Conservation (phyloP, 1,140 invertebrate genomes). For the Microplitis mediator region DNA sequence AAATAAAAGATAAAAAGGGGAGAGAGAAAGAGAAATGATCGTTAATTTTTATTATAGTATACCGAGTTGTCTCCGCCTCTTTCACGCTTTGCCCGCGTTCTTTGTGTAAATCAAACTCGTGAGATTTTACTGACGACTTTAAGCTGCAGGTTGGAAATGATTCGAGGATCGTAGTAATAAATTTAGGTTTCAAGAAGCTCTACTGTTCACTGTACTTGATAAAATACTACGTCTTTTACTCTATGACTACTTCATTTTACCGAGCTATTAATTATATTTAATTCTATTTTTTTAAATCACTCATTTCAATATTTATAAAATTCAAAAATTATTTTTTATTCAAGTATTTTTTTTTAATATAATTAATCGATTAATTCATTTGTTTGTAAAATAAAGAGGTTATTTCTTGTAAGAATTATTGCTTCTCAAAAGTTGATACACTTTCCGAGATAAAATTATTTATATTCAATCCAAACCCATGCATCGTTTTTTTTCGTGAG, state of each 20-base stretch:
- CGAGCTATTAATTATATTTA: neutral
- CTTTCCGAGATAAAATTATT: no score
- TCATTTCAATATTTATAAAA: no score
- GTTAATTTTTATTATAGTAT: conserved; percentile 30
- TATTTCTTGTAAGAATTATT: no score
- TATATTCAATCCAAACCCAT: no score
- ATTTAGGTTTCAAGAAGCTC: conserved; percentile 23
- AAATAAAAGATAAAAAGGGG: neutral
- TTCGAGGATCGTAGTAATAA: conserved; percentile 15
- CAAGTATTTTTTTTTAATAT: no score
- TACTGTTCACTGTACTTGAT: conserved; percentile 16
- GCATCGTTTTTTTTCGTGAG: no score
- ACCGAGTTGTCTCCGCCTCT: conserved; percentile 6
- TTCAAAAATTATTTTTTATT: no score
- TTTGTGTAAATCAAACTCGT: conserved; percentile 20
- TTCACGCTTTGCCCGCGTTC: conserved; percentile 1
- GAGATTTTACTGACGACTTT: conserved; percentile 18
- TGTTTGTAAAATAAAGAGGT: no score
- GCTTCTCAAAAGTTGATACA: no score
- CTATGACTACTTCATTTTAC: neutral
- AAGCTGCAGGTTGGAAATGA: neutral
- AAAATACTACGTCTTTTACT: conserved; percentile 10
- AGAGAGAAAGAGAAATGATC: conserved; percentile 13
- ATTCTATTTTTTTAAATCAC: neutral
- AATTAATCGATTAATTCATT: no score